phyloP scores from a whole-genome alignment of 2,797 vertebrate species.

The Numenius phaeopus region DNA sequence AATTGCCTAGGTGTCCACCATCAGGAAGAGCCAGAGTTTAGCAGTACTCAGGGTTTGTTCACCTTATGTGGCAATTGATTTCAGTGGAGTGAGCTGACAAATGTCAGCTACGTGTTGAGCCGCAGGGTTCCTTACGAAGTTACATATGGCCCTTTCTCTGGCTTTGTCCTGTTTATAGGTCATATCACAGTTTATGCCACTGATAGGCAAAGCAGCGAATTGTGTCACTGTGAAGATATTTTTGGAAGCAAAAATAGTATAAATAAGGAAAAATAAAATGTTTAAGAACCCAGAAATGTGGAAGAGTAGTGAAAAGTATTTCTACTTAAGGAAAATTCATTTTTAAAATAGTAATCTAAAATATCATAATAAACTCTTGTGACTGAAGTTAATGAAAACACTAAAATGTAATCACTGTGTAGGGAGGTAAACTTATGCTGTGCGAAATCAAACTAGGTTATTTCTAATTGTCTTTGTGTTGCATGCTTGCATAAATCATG shows the following conservation, averaged over 20 bases:
- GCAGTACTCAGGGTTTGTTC: neutral
- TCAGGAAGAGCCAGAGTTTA: neutral
- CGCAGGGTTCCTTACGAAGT: neutral
- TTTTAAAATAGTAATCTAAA: neutral
- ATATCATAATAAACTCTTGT: neutral
- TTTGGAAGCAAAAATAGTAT: neutral
- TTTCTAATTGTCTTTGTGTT: neutral
- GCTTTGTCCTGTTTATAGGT: neutral
- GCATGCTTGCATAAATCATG: neutral
- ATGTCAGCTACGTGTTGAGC: neutral
- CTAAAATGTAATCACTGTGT: neutral
- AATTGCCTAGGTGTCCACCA: too few relatives aligned
- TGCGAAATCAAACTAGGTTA: neutral
- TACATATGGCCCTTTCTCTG: neutral
- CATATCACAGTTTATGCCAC: neutral
- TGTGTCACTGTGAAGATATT: neutral
- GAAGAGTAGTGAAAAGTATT: neutral
- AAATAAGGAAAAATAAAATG: neutral
- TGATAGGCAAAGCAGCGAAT: neutral
- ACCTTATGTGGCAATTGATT: neutral
- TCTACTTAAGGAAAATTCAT: neutral
- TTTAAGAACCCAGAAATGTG: neutral
- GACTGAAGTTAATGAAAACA: neutral
- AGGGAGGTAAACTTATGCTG: neutral
- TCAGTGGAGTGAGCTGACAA: neutral